Conservation (phyloP, 2,888 invertebrate species). For the Lithophane ornitopus region DNA sequence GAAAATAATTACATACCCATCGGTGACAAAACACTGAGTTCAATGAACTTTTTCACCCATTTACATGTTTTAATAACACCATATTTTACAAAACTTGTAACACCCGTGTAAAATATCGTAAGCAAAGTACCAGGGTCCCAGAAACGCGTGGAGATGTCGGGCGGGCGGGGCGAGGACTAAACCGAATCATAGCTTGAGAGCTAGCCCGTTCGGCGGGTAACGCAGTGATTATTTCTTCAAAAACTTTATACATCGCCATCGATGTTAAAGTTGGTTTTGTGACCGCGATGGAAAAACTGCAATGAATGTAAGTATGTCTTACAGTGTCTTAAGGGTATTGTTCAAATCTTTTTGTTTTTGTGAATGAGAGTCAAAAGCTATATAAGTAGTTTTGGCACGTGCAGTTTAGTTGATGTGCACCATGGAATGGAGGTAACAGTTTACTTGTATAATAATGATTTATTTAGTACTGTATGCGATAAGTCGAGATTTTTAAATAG, state of each 20-base stretch:
- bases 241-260: constrained; percentile 4
- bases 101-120: constrained; percentile 24
- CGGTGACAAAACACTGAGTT: constrained; percentile 26
- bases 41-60: constrained; percentile 38
- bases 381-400: not conserved
- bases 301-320: constrained; percentile 24
- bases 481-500: not conserved
- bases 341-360: not conserved
- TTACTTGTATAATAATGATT: not conserved
- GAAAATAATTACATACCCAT: constrained; percentile 48
- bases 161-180: constrained; percentile 74
- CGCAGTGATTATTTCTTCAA: constrained; percentile 27
- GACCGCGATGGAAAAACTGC: not conserved
- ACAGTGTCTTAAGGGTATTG: not conserved
- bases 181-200: constrained; percentile 44
- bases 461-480: not conserved
- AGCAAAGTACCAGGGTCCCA: constrained; percentile 71
- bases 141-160: constrained; percentile 74
- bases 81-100: constrained; percentile 24
- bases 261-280: not conserved
- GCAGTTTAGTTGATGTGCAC: not conserved
- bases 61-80: constrained; percentile 13
- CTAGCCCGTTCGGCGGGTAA: constrained; percentile 1
- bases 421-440: not conserved
- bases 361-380: constrained; percentile 2